These are phyloP conservation scores for Pammene aurita DNA, from an alignment of 2,888 invertebrate genomes.

Conservation along the genomic window DNA sequence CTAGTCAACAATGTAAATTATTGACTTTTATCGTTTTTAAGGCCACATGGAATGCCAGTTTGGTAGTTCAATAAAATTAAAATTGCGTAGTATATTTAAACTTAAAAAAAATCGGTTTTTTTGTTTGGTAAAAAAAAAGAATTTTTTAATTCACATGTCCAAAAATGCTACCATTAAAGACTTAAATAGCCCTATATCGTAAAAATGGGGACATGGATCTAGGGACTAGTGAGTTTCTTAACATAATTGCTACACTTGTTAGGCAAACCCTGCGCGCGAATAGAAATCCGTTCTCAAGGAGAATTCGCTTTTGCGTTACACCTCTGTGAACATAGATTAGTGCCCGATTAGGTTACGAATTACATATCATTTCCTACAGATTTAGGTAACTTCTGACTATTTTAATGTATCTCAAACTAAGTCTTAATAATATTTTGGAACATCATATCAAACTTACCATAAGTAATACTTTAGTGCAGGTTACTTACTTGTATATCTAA, in stretches of 20 bases:
- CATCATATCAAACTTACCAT: neutral
- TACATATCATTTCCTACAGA: slow-evolving; percentile 65
- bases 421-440: neutral
- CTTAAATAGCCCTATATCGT: neutral
- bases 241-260: slow-evolving; percentile 59
- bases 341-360: slow-evolving; percentile 63
- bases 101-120: no score
- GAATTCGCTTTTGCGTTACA: slow-evolving; percentile 63
- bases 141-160: no score
- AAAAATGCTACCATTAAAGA: no score
- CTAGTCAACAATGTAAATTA: neutral
- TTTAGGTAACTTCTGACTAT: slow-evolving; percentile 2
- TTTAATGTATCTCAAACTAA: neutral
- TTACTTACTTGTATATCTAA: no score
- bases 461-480: no score
- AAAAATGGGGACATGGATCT: slow-evolving; percentile 25
- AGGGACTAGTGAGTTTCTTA: slow-evolving; percentile 48
- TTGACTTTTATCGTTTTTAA: no score
- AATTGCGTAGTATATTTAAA: no score
- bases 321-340: slow-evolving; percentile 63
- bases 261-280: slow-evolving; percentile 63
- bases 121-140: no score
- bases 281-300: slow-evolving; percentile 75
- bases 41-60: no score
- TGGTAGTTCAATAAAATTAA: no score